Evolutionary conservation across 2,888 invertebrate genomes (phyloP).

Genomic region (Erebia epiphron): DNA sequence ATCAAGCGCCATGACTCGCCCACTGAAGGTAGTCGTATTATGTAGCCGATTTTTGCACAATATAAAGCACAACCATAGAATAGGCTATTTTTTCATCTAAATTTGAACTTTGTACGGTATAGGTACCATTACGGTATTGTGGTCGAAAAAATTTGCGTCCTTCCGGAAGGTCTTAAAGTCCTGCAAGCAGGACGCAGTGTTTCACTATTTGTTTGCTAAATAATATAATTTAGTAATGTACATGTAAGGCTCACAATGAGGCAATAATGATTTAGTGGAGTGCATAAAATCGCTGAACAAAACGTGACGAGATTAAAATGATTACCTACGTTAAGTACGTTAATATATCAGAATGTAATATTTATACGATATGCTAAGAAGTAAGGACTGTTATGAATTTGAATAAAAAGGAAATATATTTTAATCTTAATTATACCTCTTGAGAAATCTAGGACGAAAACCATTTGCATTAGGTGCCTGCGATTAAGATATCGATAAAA

Average conservation of each 20-base stretch:
- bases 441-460: slow-evolving; percentile 13
- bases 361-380: slow-evolving; percentile 3
- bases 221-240: too few relatives aligned
- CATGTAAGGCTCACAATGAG: neutral
- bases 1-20: too few relatives aligned
- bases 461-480: slow-evolving; percentile 9
- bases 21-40: too few relatives aligned
- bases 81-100: too few relatives aligned
- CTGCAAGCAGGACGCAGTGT: too few relatives aligned
- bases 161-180: too few relatives aligned
- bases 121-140: too few relatives aligned
- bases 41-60: too few relatives aligned
- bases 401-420: slow-evolving; percentile 21
- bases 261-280: neutral
- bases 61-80: too few relatives aligned
- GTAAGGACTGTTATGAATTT: slow-evolving; percentile 1
- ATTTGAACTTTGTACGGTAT: too few relatives aligned
- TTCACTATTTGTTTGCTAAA: neutral
- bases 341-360: neutral
- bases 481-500: slow-evolving; percentile 17
- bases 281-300: neutral
- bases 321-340: neutral
- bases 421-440: slow-evolving; percentile 8
- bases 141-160: too few relatives aligned
- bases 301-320: neutral